Evolutionary conservation across 1,140 invertebrate genomes (phyloP).

Genomic region (Micrasema minimum): DNA sequence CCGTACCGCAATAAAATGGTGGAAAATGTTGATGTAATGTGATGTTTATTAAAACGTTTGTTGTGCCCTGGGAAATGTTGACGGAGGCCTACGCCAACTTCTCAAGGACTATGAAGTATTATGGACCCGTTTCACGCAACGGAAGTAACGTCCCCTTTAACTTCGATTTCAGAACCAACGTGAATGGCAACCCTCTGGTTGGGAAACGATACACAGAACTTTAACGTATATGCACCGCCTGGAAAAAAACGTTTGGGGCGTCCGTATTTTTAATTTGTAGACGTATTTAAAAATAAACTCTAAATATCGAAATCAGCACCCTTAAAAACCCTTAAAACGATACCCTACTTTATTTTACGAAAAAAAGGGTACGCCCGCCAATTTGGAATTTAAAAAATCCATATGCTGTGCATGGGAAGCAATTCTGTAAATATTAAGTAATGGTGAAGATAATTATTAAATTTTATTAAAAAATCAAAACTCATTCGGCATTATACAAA

Average conservation of each 20-base stretch:
- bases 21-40: no score
- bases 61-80: conserved; percentile 72
- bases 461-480: background rate
- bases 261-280: conserved; percentile 68
- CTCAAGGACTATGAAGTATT: conserved; percentile 72
- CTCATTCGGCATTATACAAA: no score
- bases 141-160: conserved; percentile 78
- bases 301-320: background rate
- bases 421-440: background rate
- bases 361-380: no score
- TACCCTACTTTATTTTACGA: no score
- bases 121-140: conserved; percentile 58
- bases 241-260: conserved; percentile 63
- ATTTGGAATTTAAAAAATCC: no score
- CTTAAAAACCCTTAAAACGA: background rate
- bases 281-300: background rate
- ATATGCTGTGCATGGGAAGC: no score
- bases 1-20: no score
- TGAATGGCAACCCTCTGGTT: conserved; percentile 56
- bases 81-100: conserved; percentile 74
- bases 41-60: conserved; percentile 12
- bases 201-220: conserved; percentile 62
- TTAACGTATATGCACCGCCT: conserved; percentile 67
- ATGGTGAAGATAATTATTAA: background rate
- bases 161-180: conserved; percentile 71